Conservation (phyloP, 2,888 invertebrate species). For the Nymphalis c-album region DNA sequence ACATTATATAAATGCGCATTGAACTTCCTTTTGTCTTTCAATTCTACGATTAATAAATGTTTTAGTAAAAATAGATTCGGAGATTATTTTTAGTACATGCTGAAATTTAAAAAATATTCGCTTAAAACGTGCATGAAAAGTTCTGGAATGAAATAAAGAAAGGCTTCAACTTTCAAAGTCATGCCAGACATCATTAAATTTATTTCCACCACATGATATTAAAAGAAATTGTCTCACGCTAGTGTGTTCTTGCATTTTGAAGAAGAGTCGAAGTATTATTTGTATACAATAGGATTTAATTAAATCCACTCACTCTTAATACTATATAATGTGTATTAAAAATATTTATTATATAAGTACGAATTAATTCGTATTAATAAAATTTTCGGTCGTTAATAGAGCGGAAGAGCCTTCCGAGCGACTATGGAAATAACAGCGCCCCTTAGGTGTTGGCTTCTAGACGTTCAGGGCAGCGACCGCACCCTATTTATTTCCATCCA, state of each 20-base stretch:
- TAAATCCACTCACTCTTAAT: neutral
- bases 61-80: neutral
- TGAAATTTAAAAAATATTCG: neutral
- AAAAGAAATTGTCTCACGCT: neutral
- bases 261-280: too few species aligned
- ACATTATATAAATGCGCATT: neutral
- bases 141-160: conserved; percentile 2
- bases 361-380: conserved; percentile 24
- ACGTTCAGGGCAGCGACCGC: conserved; percentile 16
- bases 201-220: neutral
- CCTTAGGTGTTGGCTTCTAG: conserved; percentile 15
- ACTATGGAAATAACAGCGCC: conserved; percentile 33
- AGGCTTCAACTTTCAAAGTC: neutral
- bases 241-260: neutral
- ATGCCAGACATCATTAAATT: conserved; percentile 3
- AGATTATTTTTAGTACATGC: conserved; percentile 3
- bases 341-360: neutral
- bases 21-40: neutral
- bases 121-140: neutral
- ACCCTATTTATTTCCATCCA: conserved; percentile 27
- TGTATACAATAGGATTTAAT: too few species aligned
- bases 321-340: neutral
- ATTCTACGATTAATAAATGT: neutral
- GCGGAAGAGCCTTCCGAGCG: conserved; percentile 30
- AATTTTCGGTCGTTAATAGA: conserved; percentile 34